phyloP scores from a whole-genome alignment of 2,797 vertebrate genomes.

The Oreortyx pictus region DNA sequence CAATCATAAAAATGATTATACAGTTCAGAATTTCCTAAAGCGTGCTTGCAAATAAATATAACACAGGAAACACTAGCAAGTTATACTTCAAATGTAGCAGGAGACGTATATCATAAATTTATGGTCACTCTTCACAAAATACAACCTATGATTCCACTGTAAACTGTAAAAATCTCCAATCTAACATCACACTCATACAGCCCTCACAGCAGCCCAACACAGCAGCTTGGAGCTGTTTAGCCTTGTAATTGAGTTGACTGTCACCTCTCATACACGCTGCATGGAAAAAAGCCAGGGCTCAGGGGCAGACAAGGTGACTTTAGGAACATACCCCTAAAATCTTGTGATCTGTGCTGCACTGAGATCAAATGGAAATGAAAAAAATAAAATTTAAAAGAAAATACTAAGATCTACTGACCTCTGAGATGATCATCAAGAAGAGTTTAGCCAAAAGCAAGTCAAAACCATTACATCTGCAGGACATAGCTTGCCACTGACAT shows the following conservation, averaged over 20 bases:
- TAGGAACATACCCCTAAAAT: rapidly evolving
- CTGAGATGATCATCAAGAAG: neutral
- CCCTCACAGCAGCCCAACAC: rapidly evolving
- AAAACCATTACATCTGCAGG: neutral
- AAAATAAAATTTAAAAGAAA: too few relatives aligned
- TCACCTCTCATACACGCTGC: neutral
- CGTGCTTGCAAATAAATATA: neutral
- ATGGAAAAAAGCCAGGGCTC: neutral
- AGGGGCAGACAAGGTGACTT: neutral
- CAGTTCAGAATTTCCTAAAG: neutral
- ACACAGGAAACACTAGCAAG: neutral
- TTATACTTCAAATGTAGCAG: neutral
- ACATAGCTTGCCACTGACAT: neutral
- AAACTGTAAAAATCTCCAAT: neutral
- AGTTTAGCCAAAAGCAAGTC: neutral
- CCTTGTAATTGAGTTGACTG: neutral
- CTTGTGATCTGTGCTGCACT: neutral
- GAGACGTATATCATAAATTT: neutral
- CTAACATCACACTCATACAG: neutral
- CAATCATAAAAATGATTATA: neutral
- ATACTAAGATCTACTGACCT: too few relatives aligned
- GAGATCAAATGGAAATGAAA: too few relatives aligned
- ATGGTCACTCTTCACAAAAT: neutral
- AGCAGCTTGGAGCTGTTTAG: neutral
- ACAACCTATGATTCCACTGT: neutral